Conservation (phyloP, 2,888 invertebrate species). For the Cyaniris semiargus region DNA sequence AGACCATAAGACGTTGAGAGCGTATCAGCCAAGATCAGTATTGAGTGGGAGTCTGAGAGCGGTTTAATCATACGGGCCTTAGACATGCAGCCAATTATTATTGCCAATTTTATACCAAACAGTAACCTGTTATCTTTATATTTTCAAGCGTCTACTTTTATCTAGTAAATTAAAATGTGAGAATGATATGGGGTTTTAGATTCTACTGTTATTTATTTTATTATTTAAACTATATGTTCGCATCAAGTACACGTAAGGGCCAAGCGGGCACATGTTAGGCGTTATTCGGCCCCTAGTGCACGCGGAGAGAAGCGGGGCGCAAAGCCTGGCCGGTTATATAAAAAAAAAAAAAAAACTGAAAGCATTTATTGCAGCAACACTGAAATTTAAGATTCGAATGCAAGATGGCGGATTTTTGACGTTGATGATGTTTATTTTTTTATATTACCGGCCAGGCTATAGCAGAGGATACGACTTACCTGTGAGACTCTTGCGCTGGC, state of each 20-base stretch:
- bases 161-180: constrained; percentile 19
- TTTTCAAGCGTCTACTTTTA: constrained; percentile 27
- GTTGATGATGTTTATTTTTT: not conserved
- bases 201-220: not conserved
- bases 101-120: constrained; percentile 40
- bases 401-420: not conserved
- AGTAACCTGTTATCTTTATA: constrained; percentile 36
- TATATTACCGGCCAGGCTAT: constrained; percentile 35
- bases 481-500: constrained; percentile 87
- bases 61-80: not conserved
- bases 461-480: constrained; percentile 85
- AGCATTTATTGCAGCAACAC: not conserved
- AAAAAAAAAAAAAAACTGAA: not conserved
- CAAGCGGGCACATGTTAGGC: constrained; percentile 27
- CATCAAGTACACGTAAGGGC: constrained; percentile 33
- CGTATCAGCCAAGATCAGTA: not conserved
- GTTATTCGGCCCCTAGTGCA: constrained; percentile 60
- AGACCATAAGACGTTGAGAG: no score
- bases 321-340: not conserved
- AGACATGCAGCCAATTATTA: constrained; percentile 12
- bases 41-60: not conserved
- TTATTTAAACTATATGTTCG: constrained; percentile 19
- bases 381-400: not conserved
- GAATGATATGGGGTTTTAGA: constrained; percentile 6
- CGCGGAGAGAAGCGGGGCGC: constrained; percentile 59